phyloP scores from a whole-genome alignment of 2,888 invertebrate genomes.

The Bhutanitis thaidina region DNA sequence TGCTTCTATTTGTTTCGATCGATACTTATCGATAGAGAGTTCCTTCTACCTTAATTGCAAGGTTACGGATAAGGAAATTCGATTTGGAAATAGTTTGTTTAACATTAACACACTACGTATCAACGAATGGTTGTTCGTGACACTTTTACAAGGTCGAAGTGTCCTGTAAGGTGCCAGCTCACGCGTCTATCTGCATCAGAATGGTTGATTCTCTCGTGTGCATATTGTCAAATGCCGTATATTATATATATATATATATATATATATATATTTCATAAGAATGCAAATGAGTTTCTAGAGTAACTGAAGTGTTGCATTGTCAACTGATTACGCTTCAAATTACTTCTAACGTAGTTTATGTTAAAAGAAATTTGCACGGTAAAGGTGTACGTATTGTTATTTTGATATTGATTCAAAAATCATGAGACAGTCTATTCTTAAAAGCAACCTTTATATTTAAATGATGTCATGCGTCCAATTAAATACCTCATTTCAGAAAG shows the following conservation, averaged over 20 bases:
- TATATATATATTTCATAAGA: slow-evolving; percentile 7
- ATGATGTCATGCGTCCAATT: neutral
- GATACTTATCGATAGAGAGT: slow-evolving; percentile 15
- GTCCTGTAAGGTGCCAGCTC: slow-evolving; percentile 28
- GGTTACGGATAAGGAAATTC: slow-evolving; percentile 43
- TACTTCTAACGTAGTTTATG: too few relatives aligned
- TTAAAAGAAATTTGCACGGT: too few relatives aligned
- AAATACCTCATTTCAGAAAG: neutral
- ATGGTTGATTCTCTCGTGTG: slow-evolving; percentile 32
- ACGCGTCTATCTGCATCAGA: slow-evolving; percentile 53
- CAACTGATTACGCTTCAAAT: neutral
- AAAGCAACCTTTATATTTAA: too few relatives aligned
- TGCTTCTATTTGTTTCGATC: slow-evolving; percentile 9
- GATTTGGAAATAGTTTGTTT: slow-evolving; percentile 35
- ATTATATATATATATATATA: too few relatives aligned
- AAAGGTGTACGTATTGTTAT: too few relatives aligned
- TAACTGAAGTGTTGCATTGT: neutral
- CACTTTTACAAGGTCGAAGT: slow-evolving; percentile 33
- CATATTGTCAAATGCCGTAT: slow-evolving; percentile 30
- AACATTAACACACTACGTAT: slow-evolving; percentile 28
- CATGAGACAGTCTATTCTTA: too few relatives aligned
- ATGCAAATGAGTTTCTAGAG: neutral
- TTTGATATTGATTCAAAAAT: too few relatives aligned
- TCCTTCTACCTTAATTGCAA: slow-evolving; percentile 34
- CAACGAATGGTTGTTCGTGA: slow-evolving; percentile 23